These are phyloP conservation scores for Pandion haliaetus DNA, from an alignment of 2,113 vertebrate species.

Conservation along the genomic window DNA sequence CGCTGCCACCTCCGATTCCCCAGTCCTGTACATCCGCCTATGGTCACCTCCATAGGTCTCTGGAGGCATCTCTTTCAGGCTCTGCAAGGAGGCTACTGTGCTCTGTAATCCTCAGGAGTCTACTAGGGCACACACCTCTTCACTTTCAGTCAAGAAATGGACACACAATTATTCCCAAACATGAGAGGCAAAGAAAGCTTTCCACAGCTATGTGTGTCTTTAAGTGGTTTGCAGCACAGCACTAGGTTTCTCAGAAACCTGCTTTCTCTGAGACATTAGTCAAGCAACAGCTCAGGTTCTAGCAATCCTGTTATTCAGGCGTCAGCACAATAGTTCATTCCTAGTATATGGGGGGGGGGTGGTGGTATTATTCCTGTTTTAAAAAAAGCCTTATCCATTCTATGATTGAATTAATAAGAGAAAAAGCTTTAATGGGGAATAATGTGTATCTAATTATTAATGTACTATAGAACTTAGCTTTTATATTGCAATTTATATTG, in stretches of 20 bases:
- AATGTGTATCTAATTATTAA: constrained; percentile 82
- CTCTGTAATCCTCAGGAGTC: neutral
- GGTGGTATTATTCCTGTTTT: constrained; percentile 32
- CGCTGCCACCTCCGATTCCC: neutral
- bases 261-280: neutral
- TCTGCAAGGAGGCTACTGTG: neutral
- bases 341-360: neutral
- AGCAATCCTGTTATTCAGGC: neutral
- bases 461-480: constrained; percentile 78
- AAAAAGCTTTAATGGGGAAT: constrained; percentile 72
- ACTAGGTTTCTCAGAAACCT: neutral
- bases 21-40: neutral
- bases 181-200: constrained; percentile 2
- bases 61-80: neutral
- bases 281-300: neutral
- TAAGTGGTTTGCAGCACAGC: neutral
- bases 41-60: constrained; percentile 1
- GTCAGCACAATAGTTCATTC: constrained; percentile 28
- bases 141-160: neutral
- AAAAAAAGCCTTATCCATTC: constrained; percentile 66
- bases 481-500: constrained; percentile 80
- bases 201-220: neutral
- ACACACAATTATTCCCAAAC: neutral
- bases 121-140: neutral
- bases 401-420: constrained; percentile 60